These are phyloP conservation scores for Philonicus albiceps DNA, from an alignment of 2,888 invertebrate genomes.

Conservation along the genomic window DNA sequence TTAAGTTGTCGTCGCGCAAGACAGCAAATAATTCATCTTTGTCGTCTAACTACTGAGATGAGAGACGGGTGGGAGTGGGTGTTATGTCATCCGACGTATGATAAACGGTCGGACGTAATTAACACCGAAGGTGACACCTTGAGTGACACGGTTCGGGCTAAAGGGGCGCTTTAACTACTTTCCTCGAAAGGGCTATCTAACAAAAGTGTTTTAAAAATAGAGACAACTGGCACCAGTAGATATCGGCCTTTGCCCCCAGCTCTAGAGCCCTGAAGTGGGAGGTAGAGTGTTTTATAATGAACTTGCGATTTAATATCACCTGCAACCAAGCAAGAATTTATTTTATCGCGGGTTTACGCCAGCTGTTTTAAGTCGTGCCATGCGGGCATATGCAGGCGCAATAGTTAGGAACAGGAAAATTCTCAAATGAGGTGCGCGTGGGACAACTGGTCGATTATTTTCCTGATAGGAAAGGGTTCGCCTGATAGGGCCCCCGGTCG, in stretches of 20 bases:
- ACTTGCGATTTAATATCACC: background rate
- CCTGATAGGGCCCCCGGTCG: background rate
- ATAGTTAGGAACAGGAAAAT: background rate
- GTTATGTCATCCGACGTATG: background rate
- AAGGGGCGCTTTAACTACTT: background rate
- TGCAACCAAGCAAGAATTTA: background rate
- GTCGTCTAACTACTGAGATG: background rate
- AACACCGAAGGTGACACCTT: slow-evolving; percentile 29
- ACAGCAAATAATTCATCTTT: background rate
- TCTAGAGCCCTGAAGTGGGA: background rate
- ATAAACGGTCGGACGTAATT: slow-evolving; percentile 9
- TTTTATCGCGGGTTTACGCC: background rate
- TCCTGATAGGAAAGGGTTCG: background rate
- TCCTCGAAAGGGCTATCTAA: background rate
- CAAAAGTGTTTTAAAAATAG: background rate
- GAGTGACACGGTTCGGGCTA: background rate
- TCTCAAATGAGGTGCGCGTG: background rate
- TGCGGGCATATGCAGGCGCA: background rate
- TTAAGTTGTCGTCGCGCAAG: background rate
- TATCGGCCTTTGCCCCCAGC: background rate
- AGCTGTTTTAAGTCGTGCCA: background rate
- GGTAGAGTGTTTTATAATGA: background rate
- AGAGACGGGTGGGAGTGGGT: background rate
- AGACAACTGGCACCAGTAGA: background rate
- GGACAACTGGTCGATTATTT: background rate